Percentiles rank a stretch among this genome's conserved stretches.
Evolutionary conservation across 2,113 vertebrate species (phyloP).

Genomic region (Syrrhaptes paradoxus): DNA sequence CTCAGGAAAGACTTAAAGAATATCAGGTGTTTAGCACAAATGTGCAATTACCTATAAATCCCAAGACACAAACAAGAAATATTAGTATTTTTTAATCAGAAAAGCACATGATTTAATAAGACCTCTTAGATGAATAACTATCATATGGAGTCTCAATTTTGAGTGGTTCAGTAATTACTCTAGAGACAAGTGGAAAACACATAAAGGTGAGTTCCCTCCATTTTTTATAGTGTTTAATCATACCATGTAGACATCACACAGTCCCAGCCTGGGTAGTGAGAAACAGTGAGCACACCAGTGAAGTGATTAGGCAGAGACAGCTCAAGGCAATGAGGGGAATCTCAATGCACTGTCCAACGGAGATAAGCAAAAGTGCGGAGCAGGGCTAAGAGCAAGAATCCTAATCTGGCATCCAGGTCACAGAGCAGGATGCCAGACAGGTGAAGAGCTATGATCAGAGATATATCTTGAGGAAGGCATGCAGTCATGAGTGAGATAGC

Average conservation of each 20-base stretch:
- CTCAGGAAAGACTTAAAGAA: neutral
- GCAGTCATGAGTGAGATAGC: neutral
- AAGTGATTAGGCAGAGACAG: neutral
- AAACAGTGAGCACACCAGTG: neutral
- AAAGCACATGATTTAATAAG: neutral
- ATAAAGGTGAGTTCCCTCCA: neutral
- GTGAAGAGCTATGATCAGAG: neutral
- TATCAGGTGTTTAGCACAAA: neutral
- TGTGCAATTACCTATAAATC: neutral
- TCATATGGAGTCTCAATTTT: neutral
- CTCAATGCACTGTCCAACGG: neutral
- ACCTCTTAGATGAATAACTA: neutral
- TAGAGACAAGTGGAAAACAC: neutral
- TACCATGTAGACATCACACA: neutral
- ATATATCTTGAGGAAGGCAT: neutral
- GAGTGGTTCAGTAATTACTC: neutral
- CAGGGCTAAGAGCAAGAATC: neutral
- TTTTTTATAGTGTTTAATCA: neutral
- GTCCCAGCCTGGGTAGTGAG: neutral
- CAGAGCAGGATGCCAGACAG: neutral
- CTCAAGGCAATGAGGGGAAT: neutral
- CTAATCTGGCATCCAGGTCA: neutral
- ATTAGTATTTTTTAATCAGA: neutral
- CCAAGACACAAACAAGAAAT: neutral
- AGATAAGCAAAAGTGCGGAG: neutral